A percentile compares a stretch with the other conserved stretches of the same genome.
These are phyloP conservation scores for Spea bombifrons DNA, from an alignment of 2,113 vertebrate species.

Conservation along the genomic window DNA sequence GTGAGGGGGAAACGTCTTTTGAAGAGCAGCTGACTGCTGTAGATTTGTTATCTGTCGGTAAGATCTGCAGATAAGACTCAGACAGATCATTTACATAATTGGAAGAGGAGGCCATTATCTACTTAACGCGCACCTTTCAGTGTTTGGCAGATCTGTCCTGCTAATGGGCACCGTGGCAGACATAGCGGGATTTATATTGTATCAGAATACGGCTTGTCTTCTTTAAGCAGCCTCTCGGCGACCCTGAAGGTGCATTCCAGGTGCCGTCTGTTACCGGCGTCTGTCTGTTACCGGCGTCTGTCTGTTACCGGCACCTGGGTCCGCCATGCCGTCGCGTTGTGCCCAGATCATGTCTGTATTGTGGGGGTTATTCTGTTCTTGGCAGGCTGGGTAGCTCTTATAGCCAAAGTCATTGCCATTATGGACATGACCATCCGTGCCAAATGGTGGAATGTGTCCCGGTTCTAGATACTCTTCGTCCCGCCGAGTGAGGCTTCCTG, in stretches of 20 bases:
- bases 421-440: no score
- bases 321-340: no score
- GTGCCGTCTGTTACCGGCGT: no score
- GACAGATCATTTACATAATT: slow-evolving; percentile 20
- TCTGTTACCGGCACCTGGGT: no score
- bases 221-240: neutral
- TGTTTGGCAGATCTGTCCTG: slow-evolving; percentile 12
- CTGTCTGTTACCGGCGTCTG: no score
- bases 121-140: neutral
- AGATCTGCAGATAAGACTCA: slow-evolving; percentile 13
- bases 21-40: neutral
- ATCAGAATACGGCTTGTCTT: neutral
- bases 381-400: no score
- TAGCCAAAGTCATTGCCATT: no score
- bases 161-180: slow-evolving; percentile 17
- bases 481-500: no score
- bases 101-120: neutral
- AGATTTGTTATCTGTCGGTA: slow-evolving; percentile 16
- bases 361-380: no score
- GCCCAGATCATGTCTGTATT: no score
- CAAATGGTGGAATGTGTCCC: no score
- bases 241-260: neutral
- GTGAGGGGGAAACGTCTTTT: neutral
- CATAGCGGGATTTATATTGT: neutral
- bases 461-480: no score